These are phyloP conservation scores for Campylomormyrus numenius DNA, from an alignment of 2,113 vertebrate genomes.

Conservation along the genomic window DNA sequence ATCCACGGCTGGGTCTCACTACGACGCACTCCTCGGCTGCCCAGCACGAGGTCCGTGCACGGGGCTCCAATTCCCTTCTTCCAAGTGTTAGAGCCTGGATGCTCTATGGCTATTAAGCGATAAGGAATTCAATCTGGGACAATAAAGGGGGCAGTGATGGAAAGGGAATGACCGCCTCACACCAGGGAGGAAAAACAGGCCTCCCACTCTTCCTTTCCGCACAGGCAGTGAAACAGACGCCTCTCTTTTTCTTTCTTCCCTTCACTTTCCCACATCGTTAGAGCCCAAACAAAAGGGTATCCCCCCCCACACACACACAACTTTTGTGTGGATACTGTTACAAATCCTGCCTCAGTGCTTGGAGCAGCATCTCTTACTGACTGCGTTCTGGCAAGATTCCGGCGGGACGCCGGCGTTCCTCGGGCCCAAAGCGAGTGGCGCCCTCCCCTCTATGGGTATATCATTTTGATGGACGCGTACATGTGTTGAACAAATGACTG, in stretches of 20 bases:
- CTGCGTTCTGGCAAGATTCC: slow-evolving; percentile 38
- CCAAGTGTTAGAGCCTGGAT: slow-evolving; percentile 15
- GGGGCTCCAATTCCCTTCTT: slow-evolving; percentile 9
- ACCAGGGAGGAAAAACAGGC: neutral
- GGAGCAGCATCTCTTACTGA: slow-evolving; percentile 47
- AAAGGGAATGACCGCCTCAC: slow-evolving; percentile 19
- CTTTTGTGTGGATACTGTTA: slow-evolving; percentile 52
- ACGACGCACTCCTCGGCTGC: neutral
- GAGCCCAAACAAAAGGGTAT: slow-evolving; percentile 46
- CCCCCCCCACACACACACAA: slow-evolving; percentile 29
- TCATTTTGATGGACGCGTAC: slow-evolving; percentile 59
- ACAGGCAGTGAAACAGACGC: slow-evolving; percentile 1
- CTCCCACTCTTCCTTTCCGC: slow-evolving; percentile 1
- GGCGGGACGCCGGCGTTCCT: slow-evolving; percentile 37
- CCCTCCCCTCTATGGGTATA: slow-evolving; percentile 33
- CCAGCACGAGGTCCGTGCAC: neutral
- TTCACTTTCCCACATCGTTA: slow-evolving; percentile 34
- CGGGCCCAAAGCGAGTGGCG: slow-evolving; percentile 32
- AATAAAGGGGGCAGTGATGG: slow-evolving; percentile 23
- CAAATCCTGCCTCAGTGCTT: slow-evolving; percentile 38
- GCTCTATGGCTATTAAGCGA: slow-evolving; percentile 13
- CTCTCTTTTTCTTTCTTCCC: slow-evolving; percentile 15
- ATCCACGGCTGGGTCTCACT: neutral
- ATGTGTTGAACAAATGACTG: slow-evolving; percentile 58
- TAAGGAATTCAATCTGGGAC: slow-evolving; percentile 32